Evolutionary conservation across 2,797 vertebrate species (phyloP).

Genomic region (Muraenolepis orangiensis): DNA sequence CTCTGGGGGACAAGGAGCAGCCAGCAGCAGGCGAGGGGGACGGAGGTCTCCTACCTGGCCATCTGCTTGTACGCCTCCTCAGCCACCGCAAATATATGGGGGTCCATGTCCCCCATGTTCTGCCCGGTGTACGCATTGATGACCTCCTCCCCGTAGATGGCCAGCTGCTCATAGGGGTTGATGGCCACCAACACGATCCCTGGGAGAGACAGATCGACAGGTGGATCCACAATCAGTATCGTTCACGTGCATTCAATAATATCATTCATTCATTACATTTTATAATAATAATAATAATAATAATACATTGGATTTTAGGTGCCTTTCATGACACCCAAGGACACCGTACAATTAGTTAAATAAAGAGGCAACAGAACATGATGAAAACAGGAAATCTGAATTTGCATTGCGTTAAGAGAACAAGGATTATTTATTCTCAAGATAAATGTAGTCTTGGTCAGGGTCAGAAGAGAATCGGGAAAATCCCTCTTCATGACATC

Average conservation of each 20-base stretch:
- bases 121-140: conserved; percentile 93
- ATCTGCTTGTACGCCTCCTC: conserved; percentile 96
- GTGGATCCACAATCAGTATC: too few species aligned
- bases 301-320: too few species aligned
- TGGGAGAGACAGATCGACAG: conserved; percentile 42
- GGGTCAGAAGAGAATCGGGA: too few species aligned
- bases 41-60: conserved; percentile 77
- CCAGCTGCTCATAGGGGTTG: conserved; percentile 91
- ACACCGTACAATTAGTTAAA: too few species aligned
- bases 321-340: too few species aligned
- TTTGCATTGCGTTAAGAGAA: background rate
- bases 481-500: too few species aligned
- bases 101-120: conserved; percentile 97
- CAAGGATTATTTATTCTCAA: background rate
- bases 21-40: background rate
- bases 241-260: too few species aligned
- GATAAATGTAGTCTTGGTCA: background rate
- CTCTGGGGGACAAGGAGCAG: background rate
- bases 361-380: too few species aligned
- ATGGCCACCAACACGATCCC: conserved; percentile 97
- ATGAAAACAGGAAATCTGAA: too few species aligned
- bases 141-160: conserved; percentile 95
- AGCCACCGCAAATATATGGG: conserved; percentile 94
- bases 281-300: too few species aligned
- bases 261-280: too few species aligned